A percentile compares a stretch with the other conserved stretches of the same genome.
phyloP scores from a whole-genome alignment of 2,797 vertebrate species.

The Brachymystax lenok region DNA sequence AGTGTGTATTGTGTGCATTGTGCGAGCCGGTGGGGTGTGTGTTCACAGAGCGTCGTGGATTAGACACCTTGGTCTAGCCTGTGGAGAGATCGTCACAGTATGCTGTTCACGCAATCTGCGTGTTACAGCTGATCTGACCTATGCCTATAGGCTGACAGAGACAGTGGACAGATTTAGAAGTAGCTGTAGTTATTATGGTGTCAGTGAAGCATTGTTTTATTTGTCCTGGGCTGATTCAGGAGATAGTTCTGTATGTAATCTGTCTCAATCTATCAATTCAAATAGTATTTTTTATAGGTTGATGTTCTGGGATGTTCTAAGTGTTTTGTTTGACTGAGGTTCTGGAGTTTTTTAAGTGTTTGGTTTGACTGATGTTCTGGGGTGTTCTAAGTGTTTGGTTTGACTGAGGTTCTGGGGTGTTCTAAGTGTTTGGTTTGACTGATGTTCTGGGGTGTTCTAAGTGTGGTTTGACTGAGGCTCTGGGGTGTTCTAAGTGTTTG shows the following conservation, averaged over 20 bases:
- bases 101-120: conserved; percentile 75
- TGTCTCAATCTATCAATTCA: not conserved
- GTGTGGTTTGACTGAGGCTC: too few relatives aligned
- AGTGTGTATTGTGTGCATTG: conserved; percentile 46
- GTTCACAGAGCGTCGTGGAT: conserved; percentile 77
- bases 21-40: conserved; percentile 71
- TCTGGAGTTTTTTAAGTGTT: too few relatives aligned
- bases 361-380: too few relatives aligned
- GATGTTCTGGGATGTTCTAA: too few relatives aligned
- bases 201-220: conserved; percentile 26
- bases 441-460: too few relatives aligned
- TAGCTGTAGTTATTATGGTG: conserved; percentile 49
- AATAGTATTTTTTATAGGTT: too few relatives aligned
- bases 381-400: too few relatives aligned
- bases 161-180: conserved; percentile 71
- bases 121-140: conserved; percentile 75
- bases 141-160: conserved; percentile 72
- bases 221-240: not conserved
- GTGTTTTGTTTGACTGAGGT: too few relatives aligned
- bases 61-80: conserved; percentile 78
- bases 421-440: too few relatives aligned
- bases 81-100: conserved; percentile 75
- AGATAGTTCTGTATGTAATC: not conserved
- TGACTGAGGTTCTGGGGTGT: too few relatives aligned
- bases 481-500: too few relatives aligned